Percentiles rank a stretch among this genome's conserved stretches.
These are phyloP conservation scores for Aurelia aurita complex sp. Pacific DNA, from an alignment of 30 jellyfish, hydroid and myxozoan genomes.

Conservation along the genomic window DNA sequence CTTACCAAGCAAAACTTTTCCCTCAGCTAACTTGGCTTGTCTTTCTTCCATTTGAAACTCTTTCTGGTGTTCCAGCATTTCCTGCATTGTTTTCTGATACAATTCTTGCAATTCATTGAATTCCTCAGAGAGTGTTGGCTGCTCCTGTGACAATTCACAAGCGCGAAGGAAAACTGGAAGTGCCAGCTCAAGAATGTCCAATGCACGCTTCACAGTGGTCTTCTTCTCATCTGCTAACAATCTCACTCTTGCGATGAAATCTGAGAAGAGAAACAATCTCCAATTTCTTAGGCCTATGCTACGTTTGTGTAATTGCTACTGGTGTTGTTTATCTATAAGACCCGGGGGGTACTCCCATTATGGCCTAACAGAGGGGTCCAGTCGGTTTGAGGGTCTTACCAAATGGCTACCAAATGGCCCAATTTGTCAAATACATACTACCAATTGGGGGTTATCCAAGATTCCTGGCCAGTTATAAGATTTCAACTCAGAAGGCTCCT, in stretches of 20 bases:
- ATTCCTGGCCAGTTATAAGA: too few species aligned
- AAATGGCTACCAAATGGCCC: too few species aligned
- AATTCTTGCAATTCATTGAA: conserved; percentile 29
- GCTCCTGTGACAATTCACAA: conserved; percentile 29
- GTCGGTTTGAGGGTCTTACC: too few species aligned
- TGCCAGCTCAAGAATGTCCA: conserved; percentile 45
- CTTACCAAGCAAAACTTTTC: conserved; percentile 48
- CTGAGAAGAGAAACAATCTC: neutral
- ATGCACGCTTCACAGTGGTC: conserved; percentile 57
- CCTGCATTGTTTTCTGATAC: conserved; percentile 37
- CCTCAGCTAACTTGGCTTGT: conserved; percentile 24
- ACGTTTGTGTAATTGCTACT: too few species aligned
- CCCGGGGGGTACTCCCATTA: too few species aligned
- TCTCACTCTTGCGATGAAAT: conserved; percentile 22
- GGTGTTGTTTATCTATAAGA: too few species aligned
- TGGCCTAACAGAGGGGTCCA: too few species aligned
- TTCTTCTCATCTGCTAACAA: conserved; percentile 35
- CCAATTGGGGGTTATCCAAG: too few species aligned
- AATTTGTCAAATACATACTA: too few species aligned
- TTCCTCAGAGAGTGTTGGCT: conserved; percentile 37
- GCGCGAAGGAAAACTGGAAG: conserved; percentile 50
- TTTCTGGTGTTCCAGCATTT: conserved; percentile 17
- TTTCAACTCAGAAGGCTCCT: too few species aligned
- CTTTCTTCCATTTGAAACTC: conserved; percentile 58
- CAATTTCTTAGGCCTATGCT: too few species aligned